These are phyloP conservation scores for Acronicta aceris DNA, from an alignment of 2,888 invertebrate species.

Conservation along the genomic window DNA sequence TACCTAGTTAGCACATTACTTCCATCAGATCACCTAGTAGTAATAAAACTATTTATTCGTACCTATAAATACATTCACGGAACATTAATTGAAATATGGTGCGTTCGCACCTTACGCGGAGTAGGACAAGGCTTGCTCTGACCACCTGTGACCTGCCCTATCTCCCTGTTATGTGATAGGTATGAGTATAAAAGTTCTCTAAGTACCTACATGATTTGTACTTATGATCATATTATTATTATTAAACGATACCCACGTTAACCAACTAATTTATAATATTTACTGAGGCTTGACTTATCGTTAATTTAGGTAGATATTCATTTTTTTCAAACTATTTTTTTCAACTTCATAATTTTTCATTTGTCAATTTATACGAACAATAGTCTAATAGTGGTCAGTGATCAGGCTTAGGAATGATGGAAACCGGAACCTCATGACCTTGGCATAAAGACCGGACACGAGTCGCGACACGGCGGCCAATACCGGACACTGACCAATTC, in stretches of 20 bases:
- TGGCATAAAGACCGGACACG: slow-evolving; percentile 9
- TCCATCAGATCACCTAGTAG: neutral
- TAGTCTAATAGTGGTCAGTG: neutral
- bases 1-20: too few relatives aligned
- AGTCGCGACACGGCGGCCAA: neutral
- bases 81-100: neutral
- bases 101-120: neutral
- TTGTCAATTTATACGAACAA: too few relatives aligned
- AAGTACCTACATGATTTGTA: neutral
- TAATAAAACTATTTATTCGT: neutral
- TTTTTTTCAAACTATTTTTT: too few relatives aligned
- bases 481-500: slow-evolving; percentile 15
- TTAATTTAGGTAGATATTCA: too few relatives aligned
- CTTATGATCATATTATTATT: neutral
- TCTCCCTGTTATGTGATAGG: too few relatives aligned
- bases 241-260: too few relatives aligned
- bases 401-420: neutral
- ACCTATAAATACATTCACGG: neutral
- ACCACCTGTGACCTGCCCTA: too few relatives aligned
- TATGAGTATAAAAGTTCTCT: neutral
- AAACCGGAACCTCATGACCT: slow-evolving; percentile 9
- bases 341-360: too few relatives aligned
- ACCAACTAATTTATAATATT: too few relatives aligned
- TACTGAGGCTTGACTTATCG: too few relatives aligned
- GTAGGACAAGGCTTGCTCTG: neutral